phyloP scores from a whole-genome alignment of 2,113 vertebrate species.

The Sula dactylatra region DNA sequence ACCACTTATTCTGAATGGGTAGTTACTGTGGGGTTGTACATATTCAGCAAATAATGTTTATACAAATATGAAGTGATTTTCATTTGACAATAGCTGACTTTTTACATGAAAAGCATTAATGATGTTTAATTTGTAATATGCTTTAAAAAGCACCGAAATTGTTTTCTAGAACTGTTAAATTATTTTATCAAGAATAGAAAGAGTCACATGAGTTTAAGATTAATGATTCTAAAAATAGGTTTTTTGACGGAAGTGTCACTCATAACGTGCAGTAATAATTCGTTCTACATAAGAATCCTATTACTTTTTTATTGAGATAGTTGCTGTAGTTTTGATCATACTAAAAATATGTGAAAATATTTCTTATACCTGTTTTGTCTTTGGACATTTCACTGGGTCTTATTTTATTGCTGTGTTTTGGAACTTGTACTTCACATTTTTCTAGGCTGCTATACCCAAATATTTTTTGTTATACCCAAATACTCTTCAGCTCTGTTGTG shows the following conservation, averaged over 20 bases:
- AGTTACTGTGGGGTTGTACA: background rate
- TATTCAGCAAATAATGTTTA: background rate
- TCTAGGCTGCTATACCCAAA: background rate
- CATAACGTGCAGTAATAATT: background rate
- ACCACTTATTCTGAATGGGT: background rate
- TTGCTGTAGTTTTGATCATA: background rate
- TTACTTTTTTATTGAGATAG: background rate
- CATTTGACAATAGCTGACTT: background rate
- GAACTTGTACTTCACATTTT: background rate
- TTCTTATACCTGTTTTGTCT: background rate
- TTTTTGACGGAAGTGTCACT: background rate
- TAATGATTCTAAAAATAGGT: background rate
- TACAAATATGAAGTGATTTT: background rate
- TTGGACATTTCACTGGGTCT: background rate
- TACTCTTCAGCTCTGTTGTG: too few relatives aligned
- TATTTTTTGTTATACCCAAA: background rate
- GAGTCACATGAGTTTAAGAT: background rate
- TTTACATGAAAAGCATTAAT: background rate
- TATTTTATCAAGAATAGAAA: slow-evolving; percentile 21
- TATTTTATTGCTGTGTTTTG: background rate
- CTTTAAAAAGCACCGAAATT: background rate
- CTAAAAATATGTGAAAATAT: background rate
- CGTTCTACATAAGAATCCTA: background rate
- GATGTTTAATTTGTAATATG: background rate
- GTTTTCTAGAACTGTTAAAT: slow-evolving; percentile 5